Percentiles rank a stretch among this genome's conserved stretches.
Conservation (phyloP, 2,888 invertebrate species). For the Stenichneumon culpator region DNA sequence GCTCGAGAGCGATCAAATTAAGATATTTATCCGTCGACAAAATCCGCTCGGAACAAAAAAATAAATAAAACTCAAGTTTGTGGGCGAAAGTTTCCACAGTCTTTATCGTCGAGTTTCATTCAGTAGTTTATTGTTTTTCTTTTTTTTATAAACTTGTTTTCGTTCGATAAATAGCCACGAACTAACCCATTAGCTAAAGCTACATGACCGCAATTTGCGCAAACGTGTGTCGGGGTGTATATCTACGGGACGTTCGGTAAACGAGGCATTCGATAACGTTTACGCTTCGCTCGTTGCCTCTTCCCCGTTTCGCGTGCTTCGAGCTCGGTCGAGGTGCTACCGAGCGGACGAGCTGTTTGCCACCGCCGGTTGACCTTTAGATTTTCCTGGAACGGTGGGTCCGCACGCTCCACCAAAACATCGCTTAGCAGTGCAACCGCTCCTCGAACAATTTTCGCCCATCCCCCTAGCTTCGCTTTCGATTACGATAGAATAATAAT, state of each 20-base stretch:
- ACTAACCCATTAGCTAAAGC: conserved; percentile 1
- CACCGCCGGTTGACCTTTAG: not conserved
- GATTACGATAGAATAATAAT: not conserved
- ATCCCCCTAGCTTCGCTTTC: not conserved
- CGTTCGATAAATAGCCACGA: not conserved
- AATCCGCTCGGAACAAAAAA: not conserved
- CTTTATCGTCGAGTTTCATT: not conserved
- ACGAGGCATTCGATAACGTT: conserved; percentile 15
- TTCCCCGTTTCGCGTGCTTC: conserved; percentile 8
- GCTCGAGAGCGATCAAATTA: not conserved
- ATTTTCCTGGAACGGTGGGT: conserved; percentile 1
- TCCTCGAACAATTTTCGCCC: not conserved
- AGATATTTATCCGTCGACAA: not conserved
- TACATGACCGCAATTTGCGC: conserved; percentile 17
- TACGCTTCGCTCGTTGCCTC: conserved; percentile 1
- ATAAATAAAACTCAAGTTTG: not conserved
- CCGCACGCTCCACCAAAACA: not conserved
- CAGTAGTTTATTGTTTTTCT: not conserved
- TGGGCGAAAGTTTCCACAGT: not conserved
- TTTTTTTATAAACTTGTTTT: not conserved
- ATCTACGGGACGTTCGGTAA: conserved; percentile 9
- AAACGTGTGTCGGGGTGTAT: not conserved
- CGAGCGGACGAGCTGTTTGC: conserved; percentile 8
- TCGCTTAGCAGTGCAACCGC: not conserved
- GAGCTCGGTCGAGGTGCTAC: not conserved